Base-by-base conservation (phyloP, 2,888 invertebrate genomes). In the Trachelus troglodyta region DNA sequence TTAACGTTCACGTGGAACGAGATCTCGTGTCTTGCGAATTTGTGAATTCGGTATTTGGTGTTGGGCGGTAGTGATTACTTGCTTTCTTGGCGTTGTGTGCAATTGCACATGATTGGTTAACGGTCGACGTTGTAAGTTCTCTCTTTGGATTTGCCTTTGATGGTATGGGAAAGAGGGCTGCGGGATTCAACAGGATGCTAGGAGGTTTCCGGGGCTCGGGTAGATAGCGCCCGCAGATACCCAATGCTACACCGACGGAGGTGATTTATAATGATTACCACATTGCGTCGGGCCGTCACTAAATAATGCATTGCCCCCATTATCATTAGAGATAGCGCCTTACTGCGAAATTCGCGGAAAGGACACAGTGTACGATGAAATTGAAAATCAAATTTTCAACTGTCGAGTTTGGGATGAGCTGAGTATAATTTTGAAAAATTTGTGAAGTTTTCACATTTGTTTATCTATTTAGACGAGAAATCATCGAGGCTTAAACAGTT, bases 211-310 rank as follows among this genome's bases (percentile, higher is more conserved):
- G 82, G 81, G 77, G 73, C 79, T 83, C 77, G 79, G 77, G 79
- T 79, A 79, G 82, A 83, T 83, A 84, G 83, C 82, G 81, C 77
- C 80, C 76, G 82, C 81, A 81, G 83, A 82, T 80, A 79, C 76
- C 80, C 75, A 68, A 56, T 37, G 79, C 77, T 75, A 77, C 9
- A 81, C 82, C 81, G 81, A 84, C 82, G 81, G 81, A 77, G 84
- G 84, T 89, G 88, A 89, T 89, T 89, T 89, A 88, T 88, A 86
- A 87, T 87, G 87, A 89, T 88, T 89, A 88, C 81, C 82, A 84
- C 85, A 85, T 86, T 85, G 87, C 85, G 83, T 85, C 82, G 82
- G 81, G 85, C 81, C 85, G 85, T 85, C 86, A 84, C 86, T 88
- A 87, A 88, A 88, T 88, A 89, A 88, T 87, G 85, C 86, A 87